Evolutionary conservation across 2,888 invertebrate genomes (phyloP), one percentile per base, ranked within the genome.

Genomic region (Napeogenes inachia): DNA sequence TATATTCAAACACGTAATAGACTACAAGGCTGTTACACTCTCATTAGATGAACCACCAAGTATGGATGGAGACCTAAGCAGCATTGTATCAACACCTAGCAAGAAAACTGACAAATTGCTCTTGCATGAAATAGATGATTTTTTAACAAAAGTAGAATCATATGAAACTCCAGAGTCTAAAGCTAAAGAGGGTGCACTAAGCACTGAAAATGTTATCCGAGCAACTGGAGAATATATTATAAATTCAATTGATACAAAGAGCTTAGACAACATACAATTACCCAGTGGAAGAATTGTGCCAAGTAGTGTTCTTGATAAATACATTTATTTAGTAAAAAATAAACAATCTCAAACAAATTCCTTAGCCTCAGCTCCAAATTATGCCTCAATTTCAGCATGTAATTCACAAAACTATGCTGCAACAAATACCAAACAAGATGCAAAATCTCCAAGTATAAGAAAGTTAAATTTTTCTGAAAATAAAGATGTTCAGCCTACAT

Each of bases 61-160:
- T 67, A 91, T 91, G 91, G 91, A 90, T 67, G 89, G 87, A 32
- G 89, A 91, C 65, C 78, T 89, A 38, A 91, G 89, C 68, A 89
- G 88, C 69, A 88, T 88, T 68, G 81, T 84, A 1, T 88, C 87
- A 57, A 87, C 90, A 55, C 89, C 91, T 8, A 87, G 80, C 70
- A 90, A 89, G 71, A 87, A 84, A 59, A 85, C 85, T 68, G 91
- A 91, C 63, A 87, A 84, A 66, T 71, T 89, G 8, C 77, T 91
- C 46, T 73, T 91, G 0, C 79, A 85, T 71, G 91, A 91, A 83
- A 91, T 91, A 66, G 91, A 91, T 67, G 87, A 89, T 61, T 91
- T 90, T 68, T 72, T 91, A 12, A 87, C 81, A 45, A 89, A 85
- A 80, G 87, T 90, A 2, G 89, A 91, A 57, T 76, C 80, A 4